These are phyloP conservation scores for Drosophila orosa DNA, from an alignment of 1,140 invertebrate genomes.

Conservation along the genomic window DNA sequence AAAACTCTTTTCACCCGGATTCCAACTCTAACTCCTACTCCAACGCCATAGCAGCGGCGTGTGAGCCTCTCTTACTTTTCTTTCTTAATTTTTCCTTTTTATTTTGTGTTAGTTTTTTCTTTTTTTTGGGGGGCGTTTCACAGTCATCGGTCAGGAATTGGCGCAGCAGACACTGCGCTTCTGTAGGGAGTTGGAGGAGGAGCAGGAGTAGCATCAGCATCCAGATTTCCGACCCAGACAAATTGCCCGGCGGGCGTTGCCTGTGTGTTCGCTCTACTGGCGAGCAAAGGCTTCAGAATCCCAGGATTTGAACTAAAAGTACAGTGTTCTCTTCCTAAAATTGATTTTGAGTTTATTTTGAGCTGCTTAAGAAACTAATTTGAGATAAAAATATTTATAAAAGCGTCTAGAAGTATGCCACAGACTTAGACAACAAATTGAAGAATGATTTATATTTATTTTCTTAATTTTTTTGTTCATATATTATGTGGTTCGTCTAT, in stretches of 20 bases:
- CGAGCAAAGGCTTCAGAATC: constrained; percentile 19
- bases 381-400: too few relatives aligned
- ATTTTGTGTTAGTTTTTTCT: constrained; percentile 4
- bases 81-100: constrained; percentile 5
- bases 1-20: constrained; percentile 22
- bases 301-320: background rate
- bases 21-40: constrained; percentile 1
- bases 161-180: constrained; percentile 62
- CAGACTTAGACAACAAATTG: too few relatives aligned
- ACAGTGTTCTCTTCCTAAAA: constrained; percentile 10
- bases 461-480: background rate
- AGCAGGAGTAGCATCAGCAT: constrained; percentile 1
- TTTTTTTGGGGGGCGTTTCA: constrained; percentile 63
- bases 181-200: constrained; percentile 26
- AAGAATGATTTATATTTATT: background rate
- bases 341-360: background rate
- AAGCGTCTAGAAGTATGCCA: background rate
- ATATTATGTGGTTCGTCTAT: too few relatives aligned
- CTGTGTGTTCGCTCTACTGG: constrained; percentile 66
- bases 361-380: background rate
- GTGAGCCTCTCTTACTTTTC: constrained; percentile 22
- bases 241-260: constrained; percentile 56
- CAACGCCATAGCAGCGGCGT: background rate
- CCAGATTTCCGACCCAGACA: constrained; percentile 43
- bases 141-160: constrained; percentile 75